phyloP scores from a whole-genome alignment of 2,113 vertebrate species.

The Budorcas taxicolor region DNA sequence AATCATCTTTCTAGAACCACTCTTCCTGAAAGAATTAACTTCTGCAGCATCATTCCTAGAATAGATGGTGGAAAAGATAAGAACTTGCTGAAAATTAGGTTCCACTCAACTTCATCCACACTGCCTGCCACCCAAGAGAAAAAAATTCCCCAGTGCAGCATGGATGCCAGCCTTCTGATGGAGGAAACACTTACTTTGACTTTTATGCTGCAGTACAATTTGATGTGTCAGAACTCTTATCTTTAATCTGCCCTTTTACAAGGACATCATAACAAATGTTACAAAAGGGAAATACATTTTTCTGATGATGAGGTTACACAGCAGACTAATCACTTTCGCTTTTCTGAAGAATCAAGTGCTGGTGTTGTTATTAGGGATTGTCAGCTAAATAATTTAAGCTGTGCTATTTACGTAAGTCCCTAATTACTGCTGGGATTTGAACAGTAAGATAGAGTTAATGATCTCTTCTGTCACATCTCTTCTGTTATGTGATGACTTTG shows the following conservation, averaged over 20 bases:
- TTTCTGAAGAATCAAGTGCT: constrained; percentile 45
- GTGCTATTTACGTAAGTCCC: constrained; percentile 31
- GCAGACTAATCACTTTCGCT: constrained; percentile 48
- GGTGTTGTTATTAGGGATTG: constrained; percentile 30
- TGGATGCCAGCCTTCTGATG: background rate
- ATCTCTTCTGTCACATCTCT: constrained; percentile 53
- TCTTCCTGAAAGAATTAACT: background rate
- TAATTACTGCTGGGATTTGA: constrained; percentile 50
- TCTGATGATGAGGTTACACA: constrained; percentile 48
- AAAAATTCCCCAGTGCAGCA: background rate
- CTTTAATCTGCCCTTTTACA: constrained; percentile 38
- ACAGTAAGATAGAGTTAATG: constrained; percentile 42
- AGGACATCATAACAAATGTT: constrained; percentile 36
- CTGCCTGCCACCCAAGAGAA: background rate
- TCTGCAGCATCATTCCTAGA: background rate
- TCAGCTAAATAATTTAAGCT: constrained; percentile 46
- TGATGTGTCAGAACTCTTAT: constrained; percentile 17
- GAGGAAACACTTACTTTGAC: background rate
- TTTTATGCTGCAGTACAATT: background rate
- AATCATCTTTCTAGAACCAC: background rate
- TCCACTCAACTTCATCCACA: background rate
- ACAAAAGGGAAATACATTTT: constrained; percentile 48
- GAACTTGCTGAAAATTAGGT: background rate
- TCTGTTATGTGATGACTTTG: constrained; percentile 43
- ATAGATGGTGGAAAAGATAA: background rate